These are phyloP conservation scores for Phyllotreta cruciferae DNA, from an alignment of 2,888 invertebrate species.

Conservation along the genomic window DNA sequence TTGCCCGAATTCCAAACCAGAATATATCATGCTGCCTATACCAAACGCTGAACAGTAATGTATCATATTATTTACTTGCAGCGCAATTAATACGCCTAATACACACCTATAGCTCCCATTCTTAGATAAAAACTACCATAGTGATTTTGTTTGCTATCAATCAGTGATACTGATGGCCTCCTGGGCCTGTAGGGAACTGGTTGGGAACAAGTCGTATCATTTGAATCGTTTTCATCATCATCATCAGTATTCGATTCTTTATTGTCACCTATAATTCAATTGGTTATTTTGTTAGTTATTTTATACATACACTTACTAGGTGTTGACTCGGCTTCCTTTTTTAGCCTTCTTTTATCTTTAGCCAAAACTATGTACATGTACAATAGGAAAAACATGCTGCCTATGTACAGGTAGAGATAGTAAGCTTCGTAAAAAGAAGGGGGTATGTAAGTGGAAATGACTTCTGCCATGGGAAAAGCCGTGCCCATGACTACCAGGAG, in stretches of 20 bases:
- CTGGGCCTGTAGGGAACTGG: conserved; percentile 48
- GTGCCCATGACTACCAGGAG: conserved; percentile 93
- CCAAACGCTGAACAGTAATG: conserved; percentile 80
- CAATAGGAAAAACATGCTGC: conserved; percentile 72
- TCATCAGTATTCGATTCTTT: conserved; percentile 34
- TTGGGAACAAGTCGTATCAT: conserved; percentile 54
- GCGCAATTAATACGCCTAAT: neutral
- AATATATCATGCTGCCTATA: conserved; percentile 97
- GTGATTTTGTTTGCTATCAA: conserved; percentile 70
- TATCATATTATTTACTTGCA: neutral
- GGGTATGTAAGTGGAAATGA: conserved; percentile 92
- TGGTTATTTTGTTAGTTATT: conserved; percentile 5
- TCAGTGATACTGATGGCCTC: conserved; percentile 58
- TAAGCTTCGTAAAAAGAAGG: conserved; percentile 90
- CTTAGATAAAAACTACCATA: conserved; percentile 92
- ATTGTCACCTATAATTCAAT: neutral
- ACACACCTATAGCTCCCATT: conserved; percentile 87
- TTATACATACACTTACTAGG: conserved; percentile 34
- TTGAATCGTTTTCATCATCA: conserved; percentile 53
- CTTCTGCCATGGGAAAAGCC: conserved; percentile 95
- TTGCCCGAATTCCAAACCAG: conserved; percentile 93
- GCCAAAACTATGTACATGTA: conserved; percentile 76
- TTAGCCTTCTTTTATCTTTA: conserved; percentile 61
- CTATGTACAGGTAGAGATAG: conserved; percentile 70
- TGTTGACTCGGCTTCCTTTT: conserved; percentile 46